phyloP scores from a whole-genome alignment of 2,888 invertebrate species.

The Pristionchus exspectatus region DNA sequence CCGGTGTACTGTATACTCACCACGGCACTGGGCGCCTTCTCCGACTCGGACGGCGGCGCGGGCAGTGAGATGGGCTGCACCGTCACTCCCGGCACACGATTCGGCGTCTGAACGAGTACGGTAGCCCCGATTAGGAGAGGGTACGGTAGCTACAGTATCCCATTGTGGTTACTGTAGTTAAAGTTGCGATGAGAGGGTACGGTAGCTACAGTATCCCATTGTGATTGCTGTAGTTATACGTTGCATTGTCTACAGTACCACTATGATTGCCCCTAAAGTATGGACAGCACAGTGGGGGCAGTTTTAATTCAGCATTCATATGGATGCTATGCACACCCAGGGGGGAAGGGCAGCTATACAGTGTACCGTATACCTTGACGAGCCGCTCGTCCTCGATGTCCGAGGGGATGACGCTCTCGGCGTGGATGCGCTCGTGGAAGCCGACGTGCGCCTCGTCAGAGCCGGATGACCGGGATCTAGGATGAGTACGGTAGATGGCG shows the following conservation, averaged over 20 bases:
- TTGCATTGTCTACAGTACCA: neutral
- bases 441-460: conserved; percentile 7
- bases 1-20: neutral
- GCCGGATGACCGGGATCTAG: neutral
- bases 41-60: conserved; percentile 16
- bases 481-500: neutral
- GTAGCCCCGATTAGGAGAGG: neutral
- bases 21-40: neutral
- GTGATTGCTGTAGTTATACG: neutral
- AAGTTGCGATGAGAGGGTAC: neutral
- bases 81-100: neutral
- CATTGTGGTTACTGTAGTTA: too few species aligned
- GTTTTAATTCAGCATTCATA: too few species aligned
- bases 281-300: too few species aligned
- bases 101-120: neutral
- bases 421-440: conserved; percentile 43
- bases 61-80: neutral
- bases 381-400: conserved; percentile 9
- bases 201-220: neutral
- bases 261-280: neutral
- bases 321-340: too few species aligned
- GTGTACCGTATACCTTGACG: conserved; percentile 16
- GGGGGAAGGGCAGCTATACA: too few species aligned
- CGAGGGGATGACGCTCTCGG: conserved; percentile 40
- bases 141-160: neutral